Conservation (phyloP, 2,888 invertebrate species). For the Caenorhabditis macrosperma region DNA sequence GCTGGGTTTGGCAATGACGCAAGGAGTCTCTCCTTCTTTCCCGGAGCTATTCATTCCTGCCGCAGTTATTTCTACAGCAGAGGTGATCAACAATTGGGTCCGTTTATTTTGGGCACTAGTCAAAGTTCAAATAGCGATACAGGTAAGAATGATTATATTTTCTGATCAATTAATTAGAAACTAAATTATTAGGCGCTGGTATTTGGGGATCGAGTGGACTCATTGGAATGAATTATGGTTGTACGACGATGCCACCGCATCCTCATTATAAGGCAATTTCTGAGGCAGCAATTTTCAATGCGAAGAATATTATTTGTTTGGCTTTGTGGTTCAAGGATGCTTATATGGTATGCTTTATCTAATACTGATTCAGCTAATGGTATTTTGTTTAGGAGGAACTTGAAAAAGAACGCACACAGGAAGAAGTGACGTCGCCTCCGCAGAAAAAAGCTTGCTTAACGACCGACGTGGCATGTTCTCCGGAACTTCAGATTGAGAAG, state of each 20-base stretch:
- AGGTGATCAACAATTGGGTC: conserved; percentile 45
- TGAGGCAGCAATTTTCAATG: conserved; percentile 60
- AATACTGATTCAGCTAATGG: conserved; percentile 60
- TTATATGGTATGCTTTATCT: conserved; percentile 58
- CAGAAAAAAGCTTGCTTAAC: conserved; percentile 48
- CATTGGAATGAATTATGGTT: conserved; percentile 60
- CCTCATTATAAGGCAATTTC: conserved; percentile 59
- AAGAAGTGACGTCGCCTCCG: conserved; percentile 51
- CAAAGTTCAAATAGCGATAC: conserved; percentile 59
- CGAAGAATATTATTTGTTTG: conserved; percentile 60
- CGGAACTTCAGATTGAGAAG: no score
- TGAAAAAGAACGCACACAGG: conserved; percentile 36
- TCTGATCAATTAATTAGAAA: conserved; percentile 60
- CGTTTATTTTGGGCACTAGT: conserved; percentile 62
- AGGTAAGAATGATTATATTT: conserved; percentile 63
- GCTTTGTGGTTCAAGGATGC: conserved; percentile 50
- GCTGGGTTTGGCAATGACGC: conserved; percentile 60
- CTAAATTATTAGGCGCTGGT: conserved; percentile 63
- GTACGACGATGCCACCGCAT: conserved; percentile 58
- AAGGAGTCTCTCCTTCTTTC: conserved; percentile 51
- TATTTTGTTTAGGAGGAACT: conserved; percentile 64
- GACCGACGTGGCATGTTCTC: conserved; percentile 26
- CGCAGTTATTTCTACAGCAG: conserved; percentile 44
- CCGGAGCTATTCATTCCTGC: conserved; percentile 52
- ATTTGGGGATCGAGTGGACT: conserved; percentile 58